Evolutionary conservation across 2,797 vertebrate genomes (phyloP), one percentile per base, ranked within the genome.

Genomic region (Megalops cyprinoides): DNA sequence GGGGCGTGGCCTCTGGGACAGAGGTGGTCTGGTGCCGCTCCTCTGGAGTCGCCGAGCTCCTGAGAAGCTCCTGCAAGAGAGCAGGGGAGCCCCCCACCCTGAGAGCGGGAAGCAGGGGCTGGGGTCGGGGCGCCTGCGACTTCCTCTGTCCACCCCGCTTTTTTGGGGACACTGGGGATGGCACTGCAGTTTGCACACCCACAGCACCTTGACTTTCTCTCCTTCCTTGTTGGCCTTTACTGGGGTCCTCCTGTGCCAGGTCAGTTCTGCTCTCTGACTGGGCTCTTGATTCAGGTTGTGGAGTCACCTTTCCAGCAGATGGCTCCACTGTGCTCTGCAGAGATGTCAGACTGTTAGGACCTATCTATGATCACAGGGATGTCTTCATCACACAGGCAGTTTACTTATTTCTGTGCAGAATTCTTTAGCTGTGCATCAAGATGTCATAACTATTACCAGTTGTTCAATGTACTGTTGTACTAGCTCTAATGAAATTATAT

Each of bases 131-230:
- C 34, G 44, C 71, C 2, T 51, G 79, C 34, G 78, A 82, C 39
- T 28, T 85, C 84, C 83, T 91, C 77, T 79, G 87, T 28, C 0
- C 18, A 28, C 76, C 18, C 1, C 9, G 42, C 80, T 83, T 87
- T 78, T 25, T 77, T 80, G 82, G 84, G 0, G 84, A 56, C 1
- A 0, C 12, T 78, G 58, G 74, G 69, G 51, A 75, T 28, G 23
- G 34, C 46, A 8, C 31, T 77, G 12, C 48, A 53, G 42, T 9
- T 62, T 48, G 65, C 23, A 25, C 76, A 48, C 4, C 4, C 83
- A 25, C 39, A 76, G 2, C 42, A 62, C 73, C 39, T 82, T 46
- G 48, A 2, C 53, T 20, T 31, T 82, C 6, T 81, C 82, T 86
- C 75, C 23, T 76, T 80, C 44, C 81, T 39, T 39, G 42, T 14